These are phyloP conservation scores for Phacellophora camtschatica DNA, from an alignment of 30 jellyfish, hydroid and myxozoan species.

Conservation along the genomic window DNA sequence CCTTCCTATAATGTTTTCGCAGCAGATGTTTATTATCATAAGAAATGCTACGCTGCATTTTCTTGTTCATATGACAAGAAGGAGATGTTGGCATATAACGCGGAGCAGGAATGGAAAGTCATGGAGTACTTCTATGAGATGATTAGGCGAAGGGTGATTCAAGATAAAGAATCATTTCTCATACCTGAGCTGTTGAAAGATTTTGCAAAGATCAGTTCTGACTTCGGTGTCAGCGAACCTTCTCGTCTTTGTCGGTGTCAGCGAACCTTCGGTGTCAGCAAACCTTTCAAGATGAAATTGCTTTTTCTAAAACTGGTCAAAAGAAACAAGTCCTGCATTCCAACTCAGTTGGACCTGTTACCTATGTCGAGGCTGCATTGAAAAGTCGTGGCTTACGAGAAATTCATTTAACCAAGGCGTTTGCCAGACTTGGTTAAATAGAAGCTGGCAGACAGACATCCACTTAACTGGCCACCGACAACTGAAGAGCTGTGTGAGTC, in stretches of 20 bases:
- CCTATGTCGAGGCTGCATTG: constrained; percentile 32
- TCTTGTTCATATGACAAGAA: neutral
- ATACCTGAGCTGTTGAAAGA: constrained; percentile 12
- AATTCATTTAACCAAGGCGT: constrained; percentile 8
- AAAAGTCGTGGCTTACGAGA: constrained; percentile 37
- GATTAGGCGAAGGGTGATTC: constrained; percentile 6
- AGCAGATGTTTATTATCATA: constrained; percentile 28
- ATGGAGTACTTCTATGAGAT: constrained; percentile 7
- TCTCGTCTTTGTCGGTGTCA: neutral
- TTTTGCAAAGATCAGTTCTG: neutral
- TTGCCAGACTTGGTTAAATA: constrained; percentile 16
- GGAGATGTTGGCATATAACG: neutral
- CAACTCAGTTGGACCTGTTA: constrained; percentile 11
- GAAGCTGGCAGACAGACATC: constrained; percentile 19
- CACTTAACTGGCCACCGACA: constrained; percentile 23
- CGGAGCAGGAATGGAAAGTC: neutral
- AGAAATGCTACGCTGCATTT: constrained; percentile 11
- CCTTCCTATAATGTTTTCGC: constrained; percentile 15
- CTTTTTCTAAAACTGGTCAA: constrained; percentile 13
- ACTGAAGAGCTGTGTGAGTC: constrained; percentile 18
- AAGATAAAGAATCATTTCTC: neutral
- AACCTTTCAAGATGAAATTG: neutral
- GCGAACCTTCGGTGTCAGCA: neutral
- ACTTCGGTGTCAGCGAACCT: neutral
- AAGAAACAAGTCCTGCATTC: constrained; percentile 19